Base-by-base conservation (phyloP, 2,888 invertebrate genomes). In the Pyrocoelia pectoralis region DNA sequence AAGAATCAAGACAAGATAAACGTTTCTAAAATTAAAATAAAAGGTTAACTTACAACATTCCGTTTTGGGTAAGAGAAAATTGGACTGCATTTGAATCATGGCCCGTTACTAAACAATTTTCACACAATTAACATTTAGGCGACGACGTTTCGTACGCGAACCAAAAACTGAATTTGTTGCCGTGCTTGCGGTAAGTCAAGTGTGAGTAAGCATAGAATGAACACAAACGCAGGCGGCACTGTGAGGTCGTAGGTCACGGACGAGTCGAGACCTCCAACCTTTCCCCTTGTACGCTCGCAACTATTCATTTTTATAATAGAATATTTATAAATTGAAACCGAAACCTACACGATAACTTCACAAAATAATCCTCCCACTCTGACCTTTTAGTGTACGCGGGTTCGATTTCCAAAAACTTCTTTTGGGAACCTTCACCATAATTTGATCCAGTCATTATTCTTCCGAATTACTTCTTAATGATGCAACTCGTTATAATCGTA, bases 31-130 rank as follows among this genome's bases (percentile, higher is more conserved):
- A 33, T 33, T 33, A n/a, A 15, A 15, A 65, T 66, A 69, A 58
- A 59, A 74, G 69, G 63, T 71, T 58, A 17, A 71, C 38, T 74
- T 76, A 70, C 57, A 71, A 73, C 70, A 73, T 61, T 15, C 55
- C 19, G 33, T 33, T 28, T 14, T 41, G 15, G 13, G 10, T 15
- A 15, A 43, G 3, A 13, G 13, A 29, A 41, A 43, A 15, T 8
- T 40, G 2, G 51, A 10, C 6, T 41, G 40, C 57, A 58, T 58
- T 43, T 51, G 13, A 29, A 58, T 50, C 57, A 58, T 58, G 2
- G 15, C 19, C 13, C 5, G 13, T 15, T 49, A 28, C 9, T 1
- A 6, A 14, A 12, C 13, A 43, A 43, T 15, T 40, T 40, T 43
- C 41, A 15, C 41, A 43, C 41, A 15, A 43, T 43, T 43, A 8